phyloP scores from a whole-genome alignment of 2,113 vertebrate species.

The Baryphthengus martii region DNA sequence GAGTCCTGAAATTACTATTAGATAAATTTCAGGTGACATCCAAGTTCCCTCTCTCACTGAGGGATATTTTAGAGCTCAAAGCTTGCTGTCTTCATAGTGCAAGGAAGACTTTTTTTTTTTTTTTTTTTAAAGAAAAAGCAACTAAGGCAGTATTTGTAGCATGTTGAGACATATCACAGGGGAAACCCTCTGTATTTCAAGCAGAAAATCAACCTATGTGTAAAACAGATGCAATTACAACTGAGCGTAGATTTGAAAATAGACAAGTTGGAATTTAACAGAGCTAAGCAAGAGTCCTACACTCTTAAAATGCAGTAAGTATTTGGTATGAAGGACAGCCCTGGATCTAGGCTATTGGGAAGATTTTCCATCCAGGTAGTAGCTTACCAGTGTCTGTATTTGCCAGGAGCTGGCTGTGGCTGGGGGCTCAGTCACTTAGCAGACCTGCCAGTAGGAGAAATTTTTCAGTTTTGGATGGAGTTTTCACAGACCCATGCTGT shows the following conservation, averaged over 20 bases:
- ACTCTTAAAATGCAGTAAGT: not conserved
- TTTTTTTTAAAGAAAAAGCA: not conserved
- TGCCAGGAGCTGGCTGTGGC: not conserved
- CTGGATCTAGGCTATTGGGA: not conserved
- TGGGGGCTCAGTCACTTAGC: not conserved
- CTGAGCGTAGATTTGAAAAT: not conserved
- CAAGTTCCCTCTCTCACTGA: not conserved
- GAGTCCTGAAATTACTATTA: not conserved
- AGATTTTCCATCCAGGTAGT: no score
- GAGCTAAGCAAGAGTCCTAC: not conserved
- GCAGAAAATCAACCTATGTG: not conserved
- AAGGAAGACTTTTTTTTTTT: not conserved
- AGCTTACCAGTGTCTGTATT: not conserved
- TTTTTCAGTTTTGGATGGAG: not conserved
- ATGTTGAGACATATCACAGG: not conserved
- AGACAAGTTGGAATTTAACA: not conserved
- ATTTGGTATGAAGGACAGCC: not conserved
- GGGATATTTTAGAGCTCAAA: not conserved
- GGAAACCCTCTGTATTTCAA: not conserved
- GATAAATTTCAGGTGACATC: not conserved
- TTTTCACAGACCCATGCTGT: not conserved
- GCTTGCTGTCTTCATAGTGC: not conserved
- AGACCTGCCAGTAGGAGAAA: not conserved
- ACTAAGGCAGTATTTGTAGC: not conserved
- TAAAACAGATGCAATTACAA: not conserved